Conservation (phyloP, 1,140 invertebrate species). For the Drosophila oshimai region DNA sequence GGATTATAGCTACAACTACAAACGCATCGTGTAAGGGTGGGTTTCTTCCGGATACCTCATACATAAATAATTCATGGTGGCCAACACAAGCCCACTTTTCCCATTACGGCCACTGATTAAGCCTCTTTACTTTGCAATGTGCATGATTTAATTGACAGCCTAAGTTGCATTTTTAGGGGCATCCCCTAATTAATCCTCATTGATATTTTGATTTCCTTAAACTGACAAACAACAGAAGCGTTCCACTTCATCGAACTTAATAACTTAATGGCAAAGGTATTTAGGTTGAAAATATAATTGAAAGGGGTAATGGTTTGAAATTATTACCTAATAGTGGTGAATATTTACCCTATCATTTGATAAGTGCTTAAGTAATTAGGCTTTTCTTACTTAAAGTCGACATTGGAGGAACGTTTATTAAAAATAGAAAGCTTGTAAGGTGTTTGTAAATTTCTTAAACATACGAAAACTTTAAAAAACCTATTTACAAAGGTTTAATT, state of each 20-base stretch:
- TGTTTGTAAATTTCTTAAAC: no score
- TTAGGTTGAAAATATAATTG: background rate
- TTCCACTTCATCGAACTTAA: slow-evolving; percentile 21
- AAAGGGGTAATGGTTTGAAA: background rate
- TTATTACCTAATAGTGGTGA: background rate
- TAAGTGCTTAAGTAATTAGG: no score
- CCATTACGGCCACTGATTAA: slow-evolving; percentile 4
- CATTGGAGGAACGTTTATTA: no score
- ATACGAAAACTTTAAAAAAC: no score
- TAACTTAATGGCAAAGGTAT: slow-evolving; percentile 7
- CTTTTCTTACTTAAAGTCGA: no score
- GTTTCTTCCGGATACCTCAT: background rate
- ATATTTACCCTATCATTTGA: no score
- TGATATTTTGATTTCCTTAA: slow-evolving; percentile 40
- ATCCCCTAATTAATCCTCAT: slow-evolving; percentile 24
- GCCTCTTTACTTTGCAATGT: background rate
- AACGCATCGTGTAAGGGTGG: background rate
- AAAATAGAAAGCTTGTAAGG: no score
- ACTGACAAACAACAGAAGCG: slow-evolving; percentile 12
- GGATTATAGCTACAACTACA: slow-evolving; percentile 20
- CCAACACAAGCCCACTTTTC: slow-evolving; percentile 1
- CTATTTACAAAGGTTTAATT: no score
- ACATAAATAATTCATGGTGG: background rate
- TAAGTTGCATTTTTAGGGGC: background rate
- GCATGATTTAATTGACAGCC: slow-evolving; percentile 27